These are phyloP conservation scores for Antennarius maculatus DNA, from an alignment of 2,797 vertebrate species.

Conservation along the genomic window DNA sequence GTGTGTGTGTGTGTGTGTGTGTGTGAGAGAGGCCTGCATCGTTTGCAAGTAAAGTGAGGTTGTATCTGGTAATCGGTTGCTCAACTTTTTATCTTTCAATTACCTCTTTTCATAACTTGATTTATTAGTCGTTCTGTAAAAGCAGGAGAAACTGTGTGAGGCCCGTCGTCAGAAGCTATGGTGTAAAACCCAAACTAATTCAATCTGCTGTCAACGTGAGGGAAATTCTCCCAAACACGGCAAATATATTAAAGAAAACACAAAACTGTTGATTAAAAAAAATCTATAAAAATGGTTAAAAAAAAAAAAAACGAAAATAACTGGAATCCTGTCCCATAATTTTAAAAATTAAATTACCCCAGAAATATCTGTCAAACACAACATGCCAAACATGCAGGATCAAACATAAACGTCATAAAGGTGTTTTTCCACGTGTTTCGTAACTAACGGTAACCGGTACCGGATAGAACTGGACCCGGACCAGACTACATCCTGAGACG, in stretches of 20 bases:
- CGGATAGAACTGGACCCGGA: constrained; percentile 2
- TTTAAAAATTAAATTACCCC: neutral
- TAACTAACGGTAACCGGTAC: neutral
- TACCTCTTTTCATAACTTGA: neutral
- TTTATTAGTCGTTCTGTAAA: neutral
- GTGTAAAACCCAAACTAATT: neutral
- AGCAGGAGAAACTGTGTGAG: neutral
- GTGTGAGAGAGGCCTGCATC: neutral
- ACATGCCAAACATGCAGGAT: neutral
- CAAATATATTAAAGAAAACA: too few relatives aligned
- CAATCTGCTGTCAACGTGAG: neutral
- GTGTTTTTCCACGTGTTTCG: neutral
- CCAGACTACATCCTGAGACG: neutral
- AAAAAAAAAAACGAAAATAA: too few relatives aligned
- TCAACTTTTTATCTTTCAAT: neutral
- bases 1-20: too few relatives aligned
- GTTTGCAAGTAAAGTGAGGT: neutral
- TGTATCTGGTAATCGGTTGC: neutral
- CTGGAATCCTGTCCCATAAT: too few relatives aligned
- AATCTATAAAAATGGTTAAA: too few relatives aligned
- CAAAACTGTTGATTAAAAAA: too few relatives aligned
- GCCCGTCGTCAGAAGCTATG: neutral
- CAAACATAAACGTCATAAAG: neutral
- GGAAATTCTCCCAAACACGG: neutral
- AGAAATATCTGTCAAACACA: neutral